Base-by-base conservation (phyloP, 2,797 vertebrate species). In the Poeciliopsis paucimaculata region DNA sequence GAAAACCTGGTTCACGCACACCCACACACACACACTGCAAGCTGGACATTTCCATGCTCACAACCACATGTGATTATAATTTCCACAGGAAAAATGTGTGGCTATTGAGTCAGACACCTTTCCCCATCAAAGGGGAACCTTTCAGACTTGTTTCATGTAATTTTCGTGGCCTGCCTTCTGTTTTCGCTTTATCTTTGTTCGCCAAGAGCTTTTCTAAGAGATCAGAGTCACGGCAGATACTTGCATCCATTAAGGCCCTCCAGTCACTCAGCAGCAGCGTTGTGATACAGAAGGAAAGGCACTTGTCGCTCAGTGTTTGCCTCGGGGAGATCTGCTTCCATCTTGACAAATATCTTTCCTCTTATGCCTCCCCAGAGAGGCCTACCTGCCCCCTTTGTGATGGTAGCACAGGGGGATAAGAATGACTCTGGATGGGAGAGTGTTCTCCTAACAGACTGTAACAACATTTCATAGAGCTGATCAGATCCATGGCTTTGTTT, bases 221-320 rank as follows among this genome's bases (percentile, higher is more conserved):
- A 88, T 88, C 88, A 83, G 84, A 86, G 82, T 83, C 82, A 73
- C 74, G 53, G 86, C 84, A 89, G 90, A 91, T 92, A 90, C 83
- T 79, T 87, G 83, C 86, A 62, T 87, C 90, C 84, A 90, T 92
- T 90, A 91, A 86, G 72, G 77, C 85, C 85, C 86, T 86, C 75
- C 88, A 87, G 87, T 94, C 94, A 92, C 89, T 94, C 94, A 93
- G 70, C 90, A 82, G 80, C 84, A 53, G 88, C 66, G 88, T 91
- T 88, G 91, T 91, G 89, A 92, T 82, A 84, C 84, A 86, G 84
- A 80, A 83, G 84, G 85, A 55, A 76, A 81, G 85, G 89, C 85
- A 85, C 88, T 89, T 86, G 92, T 92, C 66, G 86, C 90, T 92
- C 90, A 90, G 83, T 88, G 82, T 82, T 77, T 83, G 90, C 91